Conservation (phyloP, 2,797 vertebrate species). For the Chelon auratus region DNA sequence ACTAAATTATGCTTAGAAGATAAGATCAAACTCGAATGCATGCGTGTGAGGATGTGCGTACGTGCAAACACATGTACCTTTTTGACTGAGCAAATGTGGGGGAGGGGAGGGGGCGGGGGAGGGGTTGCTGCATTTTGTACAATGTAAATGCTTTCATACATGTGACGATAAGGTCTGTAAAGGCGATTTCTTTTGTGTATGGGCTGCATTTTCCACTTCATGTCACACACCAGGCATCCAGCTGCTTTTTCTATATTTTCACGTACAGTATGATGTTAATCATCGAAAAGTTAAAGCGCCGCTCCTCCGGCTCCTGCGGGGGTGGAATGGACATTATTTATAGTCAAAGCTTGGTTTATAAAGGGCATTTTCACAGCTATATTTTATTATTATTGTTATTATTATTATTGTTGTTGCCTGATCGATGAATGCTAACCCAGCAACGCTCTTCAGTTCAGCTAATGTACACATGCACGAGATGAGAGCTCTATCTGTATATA, state of each 20-base stretch:
- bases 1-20: conserved; percentile 16
- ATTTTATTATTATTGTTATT: conserved; percentile 65
- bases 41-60: conserved; percentile 44
- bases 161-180: conserved; percentile 50
- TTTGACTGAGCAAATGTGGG: conserved; percentile 22
- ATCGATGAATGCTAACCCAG: conserved; percentile 76
- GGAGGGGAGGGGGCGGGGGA: neutral
- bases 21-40: conserved; percentile 7
- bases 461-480: conserved; percentile 72
- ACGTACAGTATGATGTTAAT: conserved; percentile 49
- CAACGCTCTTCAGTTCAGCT: conserved; percentile 72
- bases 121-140: conserved; percentile 66
- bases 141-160: conserved; percentile 74
- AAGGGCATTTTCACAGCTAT: conserved; percentile 81
- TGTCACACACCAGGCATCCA: conserved; percentile 44
- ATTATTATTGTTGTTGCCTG: conserved; percentile 70
- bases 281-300: conserved; percentile 58
- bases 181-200: neutral
- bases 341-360: conserved; percentile 78
- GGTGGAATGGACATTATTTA: conserved; percentile 73
- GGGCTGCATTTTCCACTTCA: conserved; percentile 49
- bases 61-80: conserved; percentile 30
- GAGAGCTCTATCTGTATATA: conserved; percentile 80
- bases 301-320: conserved; percentile 31
- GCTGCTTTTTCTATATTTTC: conserved; percentile 58